phyloP scores from a whole-genome alignment of 2,888 invertebrate species.

The Axea sp. region DNA sequence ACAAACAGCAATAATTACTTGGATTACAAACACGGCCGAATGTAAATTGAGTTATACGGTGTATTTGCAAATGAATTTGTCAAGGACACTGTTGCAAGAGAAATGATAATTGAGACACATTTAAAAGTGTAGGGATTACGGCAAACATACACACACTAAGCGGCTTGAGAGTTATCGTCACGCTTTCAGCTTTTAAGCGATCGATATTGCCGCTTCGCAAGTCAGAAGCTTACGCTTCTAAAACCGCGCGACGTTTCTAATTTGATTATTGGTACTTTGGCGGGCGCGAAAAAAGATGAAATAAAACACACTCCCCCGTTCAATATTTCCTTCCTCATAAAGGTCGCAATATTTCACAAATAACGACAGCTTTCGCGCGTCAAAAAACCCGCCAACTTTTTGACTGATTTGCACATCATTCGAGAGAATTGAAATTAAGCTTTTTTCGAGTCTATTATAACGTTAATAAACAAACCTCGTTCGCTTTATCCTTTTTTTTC shows the following conservation, averaged over 20 bases:
- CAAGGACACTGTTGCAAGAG: constrained; percentile 30
- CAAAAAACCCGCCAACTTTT: constrained; percentile 6
- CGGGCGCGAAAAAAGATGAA: constrained; percentile 46
- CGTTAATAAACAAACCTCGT: too few species aligned
- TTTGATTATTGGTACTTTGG: constrained; percentile 62
- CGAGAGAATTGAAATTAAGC: too few species aligned
- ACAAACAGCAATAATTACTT: too few species aligned
- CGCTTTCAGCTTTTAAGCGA: constrained; percentile 62
- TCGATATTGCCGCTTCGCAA: constrained; percentile 61
- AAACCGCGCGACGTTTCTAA: constrained; percentile 62
- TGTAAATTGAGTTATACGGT: constrained; percentile 25
- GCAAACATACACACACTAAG: constrained; percentile 52
- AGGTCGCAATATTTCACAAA: constrained; percentile 43
- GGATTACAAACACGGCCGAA: not conserved
- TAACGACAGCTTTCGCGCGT: constrained; percentile 35
- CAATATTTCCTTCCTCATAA: constrained; percentile 59
- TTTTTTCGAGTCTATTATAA: too few species aligned
- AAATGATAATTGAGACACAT: constrained; percentile 52
- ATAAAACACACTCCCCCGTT: constrained; percentile 31
- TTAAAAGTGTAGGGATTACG: constrained; percentile 48
- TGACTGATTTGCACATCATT: constrained; percentile 1
- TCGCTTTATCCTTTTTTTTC: too few species aligned
- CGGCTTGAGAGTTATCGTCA: constrained; percentile 56
- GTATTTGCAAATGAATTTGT: constrained; percentile 36
- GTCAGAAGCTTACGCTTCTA: constrained; percentile 58